Percentiles rank a stretch among this genome's conserved stretches.
Conservation (phyloP, 2,113 vertebrate genomes). For the Pelecanus crispus region DNA sequence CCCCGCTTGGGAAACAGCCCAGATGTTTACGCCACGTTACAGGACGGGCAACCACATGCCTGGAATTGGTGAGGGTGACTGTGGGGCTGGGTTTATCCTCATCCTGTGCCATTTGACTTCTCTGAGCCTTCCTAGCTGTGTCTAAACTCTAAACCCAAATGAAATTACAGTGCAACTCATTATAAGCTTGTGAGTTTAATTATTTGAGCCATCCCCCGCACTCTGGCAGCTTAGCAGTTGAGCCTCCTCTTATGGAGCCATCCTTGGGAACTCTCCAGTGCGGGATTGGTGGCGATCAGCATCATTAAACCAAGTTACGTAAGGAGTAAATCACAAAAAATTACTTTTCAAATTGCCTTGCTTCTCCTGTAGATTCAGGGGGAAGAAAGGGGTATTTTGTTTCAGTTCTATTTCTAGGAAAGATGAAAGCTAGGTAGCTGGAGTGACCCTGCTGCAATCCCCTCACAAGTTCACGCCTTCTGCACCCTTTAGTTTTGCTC, state of each 20-base stretch:
- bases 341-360: background rate
- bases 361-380: background rate
- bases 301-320: background rate
- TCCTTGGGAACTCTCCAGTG: background rate
- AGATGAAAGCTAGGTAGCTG: background rate
- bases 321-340: background rate
- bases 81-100: background rate
- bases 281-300: background rate
- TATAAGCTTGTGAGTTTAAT: background rate
- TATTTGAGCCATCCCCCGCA: background rate
- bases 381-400: background rate
- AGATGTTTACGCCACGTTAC: background rate
- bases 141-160: background rate
- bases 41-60: background rate
- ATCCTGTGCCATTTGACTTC: background rate
- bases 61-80: rapidly evolving
- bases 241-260: background rate
- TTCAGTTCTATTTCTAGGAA: background rate
- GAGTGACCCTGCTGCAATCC: background rate
- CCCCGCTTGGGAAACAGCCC: background rate
- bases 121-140: background rate
- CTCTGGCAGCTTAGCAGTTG: background rate
- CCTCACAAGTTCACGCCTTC: background rate
- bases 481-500: background rate
- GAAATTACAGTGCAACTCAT: background rate